phyloP scores from a whole-genome alignment of 2,113 vertebrate genomes.

The Gymnobelideus leadbeateri region DNA sequence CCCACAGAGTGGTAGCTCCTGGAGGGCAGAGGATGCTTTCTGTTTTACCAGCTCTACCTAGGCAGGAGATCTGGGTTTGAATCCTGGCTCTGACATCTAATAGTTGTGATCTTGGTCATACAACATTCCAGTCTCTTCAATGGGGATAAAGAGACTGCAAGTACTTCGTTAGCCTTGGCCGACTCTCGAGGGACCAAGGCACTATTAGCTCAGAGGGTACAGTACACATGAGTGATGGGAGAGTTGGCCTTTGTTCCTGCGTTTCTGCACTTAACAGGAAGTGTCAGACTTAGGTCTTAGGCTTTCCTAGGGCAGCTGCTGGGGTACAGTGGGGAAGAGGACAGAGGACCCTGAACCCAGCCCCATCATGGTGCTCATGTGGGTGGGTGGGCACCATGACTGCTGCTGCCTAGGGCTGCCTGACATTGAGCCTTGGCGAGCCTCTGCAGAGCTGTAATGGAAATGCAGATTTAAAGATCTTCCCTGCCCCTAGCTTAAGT shows the following conservation, averaged over 20 bases:
- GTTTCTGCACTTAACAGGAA: neutral
- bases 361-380: accelerated
- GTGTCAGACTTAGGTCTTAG: neutral
- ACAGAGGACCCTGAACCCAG: too few species aligned
- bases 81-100: neutral
- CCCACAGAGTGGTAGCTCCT: too few species aligned
- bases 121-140: neutral
- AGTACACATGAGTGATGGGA: neutral
- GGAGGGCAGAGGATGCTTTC: neutral
- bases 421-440: neutral
- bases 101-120: neutral
- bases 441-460: too few species aligned
- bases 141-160: too few species aligned
- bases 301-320: neutral
- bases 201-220: too few species aligned
- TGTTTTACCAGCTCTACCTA: neutral
- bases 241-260: neutral
- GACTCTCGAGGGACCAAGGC: neutral
- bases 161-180: neutral
- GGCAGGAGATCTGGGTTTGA: neutral
- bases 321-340: neutral
- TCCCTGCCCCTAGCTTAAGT: too few species aligned
- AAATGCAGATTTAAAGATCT: too few species aligned
- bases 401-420: neutral
- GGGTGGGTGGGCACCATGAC: accelerated